phyloP scores from a whole-genome alignment of 1,140 invertebrate species.

The Lineus longissimus region DNA sequence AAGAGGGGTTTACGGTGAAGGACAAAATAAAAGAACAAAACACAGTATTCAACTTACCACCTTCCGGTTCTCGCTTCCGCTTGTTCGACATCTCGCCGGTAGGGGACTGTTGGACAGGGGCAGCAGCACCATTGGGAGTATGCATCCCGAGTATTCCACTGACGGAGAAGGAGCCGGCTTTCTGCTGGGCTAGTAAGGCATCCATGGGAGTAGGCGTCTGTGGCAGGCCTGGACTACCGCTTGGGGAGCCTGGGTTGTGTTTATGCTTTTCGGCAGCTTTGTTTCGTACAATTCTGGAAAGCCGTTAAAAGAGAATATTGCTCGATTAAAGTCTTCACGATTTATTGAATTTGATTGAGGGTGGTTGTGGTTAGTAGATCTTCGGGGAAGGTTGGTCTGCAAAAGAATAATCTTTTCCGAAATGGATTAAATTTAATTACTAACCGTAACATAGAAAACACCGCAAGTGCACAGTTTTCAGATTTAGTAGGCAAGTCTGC shows the following conservation, averaged over 20 bases:
- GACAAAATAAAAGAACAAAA: too few relatives aligned
- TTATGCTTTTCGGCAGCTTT: slow-evolving; percentile 95
- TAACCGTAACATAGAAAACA: too few relatives aligned
- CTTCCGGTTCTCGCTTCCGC: slow-evolving; percentile 4
- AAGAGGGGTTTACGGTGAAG: too few relatives aligned
- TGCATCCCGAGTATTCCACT: background rate
- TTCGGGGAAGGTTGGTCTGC: too few relatives aligned
- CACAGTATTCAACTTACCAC: background rate
- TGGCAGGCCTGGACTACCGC: slow-evolving; percentile 6
- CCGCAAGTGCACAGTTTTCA: too few relatives aligned
- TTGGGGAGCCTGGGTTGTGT: slow-evolving; percentile 51
- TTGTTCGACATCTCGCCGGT: background rate
- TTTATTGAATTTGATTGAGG: too few relatives aligned
- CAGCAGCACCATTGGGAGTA: background rate
- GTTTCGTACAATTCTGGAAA: slow-evolving; percentile 85
- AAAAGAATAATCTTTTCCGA: too few relatives aligned
- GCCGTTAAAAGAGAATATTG: slow-evolving; percentile 24
- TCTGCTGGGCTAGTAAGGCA: slow-evolving; percentile 52
- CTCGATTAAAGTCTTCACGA: too few relatives aligned
- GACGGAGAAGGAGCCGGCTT: background rate
- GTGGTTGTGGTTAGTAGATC: too few relatives aligned
- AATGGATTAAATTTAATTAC: too few relatives aligned
- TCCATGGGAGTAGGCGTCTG: slow-evolving; percentile 53
- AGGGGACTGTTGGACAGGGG: background rate
- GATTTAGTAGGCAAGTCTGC: too few relatives aligned